Base-by-base conservation (phyloP, 2,888 invertebrate species). In the Trypoxylon attenuatum region DNA sequence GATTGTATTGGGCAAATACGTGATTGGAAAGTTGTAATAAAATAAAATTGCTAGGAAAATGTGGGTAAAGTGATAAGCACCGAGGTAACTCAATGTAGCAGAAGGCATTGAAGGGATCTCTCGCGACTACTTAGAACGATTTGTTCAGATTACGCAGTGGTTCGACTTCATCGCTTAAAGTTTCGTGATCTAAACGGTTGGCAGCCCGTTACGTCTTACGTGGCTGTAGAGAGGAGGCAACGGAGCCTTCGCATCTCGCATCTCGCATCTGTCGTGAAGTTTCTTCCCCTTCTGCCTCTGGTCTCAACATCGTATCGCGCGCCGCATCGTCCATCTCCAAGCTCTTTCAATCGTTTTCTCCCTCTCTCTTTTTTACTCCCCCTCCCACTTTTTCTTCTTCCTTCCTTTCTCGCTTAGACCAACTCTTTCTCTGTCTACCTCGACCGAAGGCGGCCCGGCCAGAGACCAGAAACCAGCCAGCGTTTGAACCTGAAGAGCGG, bases 201-300 rank as follows among this genome's bases (percentile, higher is more conserved):
- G 61, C 77, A 70, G 72, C 54, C 79, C 79, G 81, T 81, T 82
- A 79, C 76, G 63, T 76, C 75, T 78, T 69, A 63, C 59, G 69
- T 61, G 47, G 41, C 41, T 33, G 33, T 16, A 47, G 61, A 46
- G 69, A 57, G 67, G 72, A 66, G 63, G 60, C 63, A 72, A 73
- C 69, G 65, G 46, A 62, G 73, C n/a, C n/a, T n/a, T n/a, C n/a
- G n/a, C n/a, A n/a, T n/a, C n/a, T 66, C 65, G 73, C 78, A 78
- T 82, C 81, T 79, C 70, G 73, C 82, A 82, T 81, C 82, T 82
- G 81, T 78, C 75, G 76, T 72, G 55, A 33, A 18, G 4, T 33
- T 49, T 29, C 29, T 21, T 42, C 47, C 38, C 16, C 16, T 56
- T 8, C 21, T 0, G 6, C 5, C 25, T 45, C 23, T 51, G n/a